These are phyloP conservation scores for Scatophagus argus DNA, from an alignment of 2,113 vertebrate species.

Conservation along the genomic window DNA sequence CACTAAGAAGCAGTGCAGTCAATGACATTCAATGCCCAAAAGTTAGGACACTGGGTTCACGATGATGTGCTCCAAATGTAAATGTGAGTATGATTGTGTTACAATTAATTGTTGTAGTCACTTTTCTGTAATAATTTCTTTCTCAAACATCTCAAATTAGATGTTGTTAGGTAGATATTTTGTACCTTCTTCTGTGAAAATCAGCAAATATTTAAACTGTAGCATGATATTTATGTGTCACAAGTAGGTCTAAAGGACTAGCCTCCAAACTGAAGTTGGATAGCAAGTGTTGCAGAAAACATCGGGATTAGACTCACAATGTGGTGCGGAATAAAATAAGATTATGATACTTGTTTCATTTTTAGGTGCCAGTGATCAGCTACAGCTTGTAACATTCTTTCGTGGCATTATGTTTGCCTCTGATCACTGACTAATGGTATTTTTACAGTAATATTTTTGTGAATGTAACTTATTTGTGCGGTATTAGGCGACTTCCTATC, in stretches of 20 bases:
- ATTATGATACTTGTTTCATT: conserved; percentile 65
- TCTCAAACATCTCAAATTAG: conserved; percentile 71
- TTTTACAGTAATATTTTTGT: conserved; percentile 80
- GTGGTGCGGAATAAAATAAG: conserved; percentile 66
- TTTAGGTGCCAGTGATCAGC: conserved; percentile 63
- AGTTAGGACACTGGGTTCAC: conserved; percentile 70
- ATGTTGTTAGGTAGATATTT: conserved; percentile 82
- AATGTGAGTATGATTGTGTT: conserved; percentile 82
- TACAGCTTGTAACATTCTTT: conserved; percentile 63
- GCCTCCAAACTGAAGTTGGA: conserved; percentile 54
- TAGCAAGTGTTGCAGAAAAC: conserved; percentile 49
- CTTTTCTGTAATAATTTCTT: conserved; percentile 73
- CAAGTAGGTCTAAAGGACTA: conserved; percentile 66
- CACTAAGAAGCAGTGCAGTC: conserved; percentile 51
- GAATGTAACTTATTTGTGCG: conserved; percentile 83
- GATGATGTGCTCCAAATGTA: conserved; percentile 78
- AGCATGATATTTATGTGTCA: conserved; percentile 82
- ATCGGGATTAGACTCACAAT: conserved; percentile 38
- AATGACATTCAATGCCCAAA: conserved; percentile 57
- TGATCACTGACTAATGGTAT: conserved; percentile 64
- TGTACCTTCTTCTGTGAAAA: conserved; percentile 80
- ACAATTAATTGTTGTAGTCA: conserved; percentile 75
- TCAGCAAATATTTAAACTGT: conserved; percentile 82
- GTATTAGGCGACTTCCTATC: conserved; percentile 73
- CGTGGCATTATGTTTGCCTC: conserved; percentile 66